Conservation (phyloP, 2,888 invertebrate species). For the Sphinx pinastri region DNA sequence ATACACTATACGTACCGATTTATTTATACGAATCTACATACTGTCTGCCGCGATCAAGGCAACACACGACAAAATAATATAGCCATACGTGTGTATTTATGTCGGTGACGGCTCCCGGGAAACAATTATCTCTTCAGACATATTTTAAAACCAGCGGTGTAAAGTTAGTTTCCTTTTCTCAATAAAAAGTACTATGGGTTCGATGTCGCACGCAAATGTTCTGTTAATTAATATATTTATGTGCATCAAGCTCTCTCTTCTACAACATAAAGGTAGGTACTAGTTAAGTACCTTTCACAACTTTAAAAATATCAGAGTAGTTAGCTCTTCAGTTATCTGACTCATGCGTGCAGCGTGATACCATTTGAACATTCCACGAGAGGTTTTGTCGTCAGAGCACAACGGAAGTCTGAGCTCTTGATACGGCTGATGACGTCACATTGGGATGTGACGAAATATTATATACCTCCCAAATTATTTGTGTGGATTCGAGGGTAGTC, state of each 20-base stretch:
- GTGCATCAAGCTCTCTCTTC: neutral
- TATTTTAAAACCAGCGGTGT: conserved; percentile 16
- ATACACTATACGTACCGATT: conserved; percentile 34
- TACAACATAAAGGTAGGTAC: neutral
- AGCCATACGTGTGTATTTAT: conserved; percentile 22
- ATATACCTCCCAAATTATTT: neutral
- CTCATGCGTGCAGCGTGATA: neutral
- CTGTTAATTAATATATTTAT: neutral
- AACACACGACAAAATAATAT: conserved; percentile 25
- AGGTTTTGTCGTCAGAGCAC: conserved; percentile 9
- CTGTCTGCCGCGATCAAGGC: conserved; percentile 24
- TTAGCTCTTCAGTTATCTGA: neutral
- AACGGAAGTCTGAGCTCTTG: conserved; percentile 21
- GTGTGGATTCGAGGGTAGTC: conserved; percentile 3
- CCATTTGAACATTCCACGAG: neutral
- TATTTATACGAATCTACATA: conserved; percentile 26
- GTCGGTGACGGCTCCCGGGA: conserved; percentile 22
- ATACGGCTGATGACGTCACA: conserved; percentile 27
- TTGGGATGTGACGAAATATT: conserved; percentile 21
- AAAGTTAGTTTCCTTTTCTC: conserved; percentile 13
- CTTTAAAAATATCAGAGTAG: neutral
- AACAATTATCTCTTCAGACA: conserved; percentile 17
- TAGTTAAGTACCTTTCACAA: neutral
- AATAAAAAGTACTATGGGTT: neutral
- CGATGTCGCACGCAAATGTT: neutral